Evolutionary conservation across 2,888 invertebrate species (phyloP), one percentile per base, ranked within the genome.

Genomic region (Stenurella melanura): DNA sequence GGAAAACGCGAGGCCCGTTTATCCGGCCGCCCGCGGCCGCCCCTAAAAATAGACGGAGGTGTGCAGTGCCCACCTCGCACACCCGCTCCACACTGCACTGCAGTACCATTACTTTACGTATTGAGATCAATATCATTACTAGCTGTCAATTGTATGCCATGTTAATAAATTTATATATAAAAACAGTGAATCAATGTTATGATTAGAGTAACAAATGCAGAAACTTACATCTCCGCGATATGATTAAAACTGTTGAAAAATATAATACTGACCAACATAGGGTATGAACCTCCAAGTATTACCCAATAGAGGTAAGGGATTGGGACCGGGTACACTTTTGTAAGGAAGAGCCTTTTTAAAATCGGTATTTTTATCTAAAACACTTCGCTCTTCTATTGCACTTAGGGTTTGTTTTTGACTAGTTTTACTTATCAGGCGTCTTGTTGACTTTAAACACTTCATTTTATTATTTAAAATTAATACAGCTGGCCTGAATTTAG

Each of bases 251-350:
- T 34, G 30, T 34, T 34, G 9, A 34, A 26, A 26, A 26, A 4
- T 2, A 26, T 34, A 42, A 42, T 42, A 42, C 91, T 90, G 87
- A 93, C 93, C 93, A 75, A 93, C 90, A 85, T 90, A 91, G 38
- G 93, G 93, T 26, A 92, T 89, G 82, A 93, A 93, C 81, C 92
- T 89, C 93, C 93, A 93, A 4, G 91, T 92, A 81, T 93, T 93
- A 0, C 93, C 93, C 10, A 93, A 84, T 0, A 93, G 70, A 0
- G 93, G 93, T n/a, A 92, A 79, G 0, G 92, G 91, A 81, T 90
- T 92, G 0, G 93, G 93, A 0, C 93, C 93, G 0, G 93, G 93
- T 0, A 93, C 91, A 34, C 91, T 89, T 0, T 90, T 89, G 90
- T 93, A 93, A 18, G 92, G 89, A 76, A 89, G 75, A n/a, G 69